Evolutionary conservation across 2,888 invertebrate species (phyloP).

Genomic region (Tridacna gigas): DNA sequence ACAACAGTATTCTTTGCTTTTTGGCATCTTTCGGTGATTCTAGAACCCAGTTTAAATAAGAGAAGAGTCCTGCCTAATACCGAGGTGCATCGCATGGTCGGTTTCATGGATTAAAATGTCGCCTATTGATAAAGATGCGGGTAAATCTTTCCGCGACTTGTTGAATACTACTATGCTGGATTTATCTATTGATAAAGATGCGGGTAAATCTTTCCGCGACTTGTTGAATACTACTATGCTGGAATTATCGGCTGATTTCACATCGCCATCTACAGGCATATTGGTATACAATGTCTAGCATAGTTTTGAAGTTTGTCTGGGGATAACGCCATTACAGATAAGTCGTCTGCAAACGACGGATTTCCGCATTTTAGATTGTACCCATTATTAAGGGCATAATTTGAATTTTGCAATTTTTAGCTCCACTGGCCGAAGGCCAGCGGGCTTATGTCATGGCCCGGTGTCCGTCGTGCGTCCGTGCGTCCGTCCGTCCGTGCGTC

Average conservation of each 20-base stretch:
- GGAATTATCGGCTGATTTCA: too few species aligned
- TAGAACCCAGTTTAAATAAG: too few species aligned
- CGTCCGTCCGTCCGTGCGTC: too few species aligned
- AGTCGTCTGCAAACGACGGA: background rate
- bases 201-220: too few species aligned
- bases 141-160: background rate
- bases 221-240: too few species aligned
- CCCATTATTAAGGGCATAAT: background rate
- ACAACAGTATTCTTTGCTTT: too few species aligned
- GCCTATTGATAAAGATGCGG: background rate
- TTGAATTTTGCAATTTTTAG: background rate
- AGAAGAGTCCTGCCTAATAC: background rate
- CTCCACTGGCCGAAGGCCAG: too few species aligned
- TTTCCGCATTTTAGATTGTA: background rate
- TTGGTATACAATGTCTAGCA: background rate
- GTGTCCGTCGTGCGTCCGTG: too few species aligned
- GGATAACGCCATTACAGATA: background rate
- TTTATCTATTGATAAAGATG: too few species aligned
- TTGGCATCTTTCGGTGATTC: too few species aligned
- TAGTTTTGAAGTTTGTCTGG: background rate
- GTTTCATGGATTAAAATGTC: background rate
- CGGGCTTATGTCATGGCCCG: too few species aligned
- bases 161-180: conserved; percentile 5
- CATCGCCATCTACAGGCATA: background rate
- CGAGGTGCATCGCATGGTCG: background rate